Base-by-base conservation (phyloP, 2,797 vertebrate genomes). In the Coreius guichenoti region DNA sequence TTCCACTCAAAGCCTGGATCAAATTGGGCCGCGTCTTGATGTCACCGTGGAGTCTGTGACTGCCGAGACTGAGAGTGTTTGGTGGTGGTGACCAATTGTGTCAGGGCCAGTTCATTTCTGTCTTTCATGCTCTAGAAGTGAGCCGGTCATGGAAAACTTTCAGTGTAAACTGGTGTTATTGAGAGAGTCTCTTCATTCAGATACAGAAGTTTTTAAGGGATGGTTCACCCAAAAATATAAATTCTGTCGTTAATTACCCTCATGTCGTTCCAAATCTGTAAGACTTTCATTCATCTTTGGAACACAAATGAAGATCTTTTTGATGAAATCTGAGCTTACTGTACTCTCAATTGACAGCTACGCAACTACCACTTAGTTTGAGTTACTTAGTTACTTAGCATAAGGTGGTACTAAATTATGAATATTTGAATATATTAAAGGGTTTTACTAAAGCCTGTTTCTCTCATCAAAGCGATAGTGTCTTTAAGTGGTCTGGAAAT, bases 1-100 rank as follows among this genome's bases (percentile, higher is more conserved):
- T 83, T 83, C 56, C 56, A 17, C 21, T 36, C 43, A 36, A 61
- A 83, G 26, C 56, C 81, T 61, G 21, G 81, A 83, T 65, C n/a
- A 58, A 72, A 72, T 29, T 72, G 67, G 33, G 23, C 49, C 9
- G 0, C 14, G 6, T 74, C 56, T 14, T 26, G n/a, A 74, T 33
- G 19, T 43, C 23, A 43, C 21, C 16, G 26, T 82, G 39, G 56
- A 82, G 69, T 43, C 39, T 63, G 39, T 47, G 51, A 63, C 19
- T 23, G 36, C 26, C 5, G 36, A 74, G 72, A 63, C 26, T 4
- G 39, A 77, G 51, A 58, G 54, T 47, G 81, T 82, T 56, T 63
- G 81, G 7, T 31, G 81, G 7, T 31, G 54, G 61, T 51, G 78
- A 16, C 6, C 29, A 51, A 16, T 54, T 49, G 54, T 63, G 8